phyloP scores from a whole-genome alignment of 1,140 invertebrate species.

The Doryteuthis pealeii region DNA sequence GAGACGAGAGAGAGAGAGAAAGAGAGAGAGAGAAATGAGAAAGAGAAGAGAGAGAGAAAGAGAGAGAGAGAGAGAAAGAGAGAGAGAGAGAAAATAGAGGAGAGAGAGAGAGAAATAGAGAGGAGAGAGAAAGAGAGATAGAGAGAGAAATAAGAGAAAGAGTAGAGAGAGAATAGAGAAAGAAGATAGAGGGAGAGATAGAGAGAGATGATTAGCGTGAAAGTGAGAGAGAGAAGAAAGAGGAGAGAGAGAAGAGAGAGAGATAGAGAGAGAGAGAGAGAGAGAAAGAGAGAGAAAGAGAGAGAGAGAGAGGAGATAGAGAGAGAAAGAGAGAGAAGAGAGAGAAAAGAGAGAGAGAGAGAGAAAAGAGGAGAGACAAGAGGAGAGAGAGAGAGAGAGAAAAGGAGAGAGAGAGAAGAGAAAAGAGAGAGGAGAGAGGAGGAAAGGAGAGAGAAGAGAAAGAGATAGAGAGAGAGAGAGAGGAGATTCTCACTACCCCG shows the following conservation, averaged over 20 bases:
- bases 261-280: conserved; percentile 1
- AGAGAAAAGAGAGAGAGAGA: conserved; percentile 12
- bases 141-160: not conserved
- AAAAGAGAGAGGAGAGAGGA: too few species aligned
- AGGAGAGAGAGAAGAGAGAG: not conserved
- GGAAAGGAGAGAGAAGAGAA: too few species aligned
- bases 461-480: too few species aligned
- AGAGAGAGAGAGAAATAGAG: not conserved
- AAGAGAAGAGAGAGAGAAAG: not conserved
- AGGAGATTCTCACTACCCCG: too few species aligned
- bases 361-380: conserved; percentile 3
- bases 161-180: not conserved
- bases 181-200: not conserved
- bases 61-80: not conserved
- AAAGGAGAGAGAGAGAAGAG: not conserved
- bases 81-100: not conserved
- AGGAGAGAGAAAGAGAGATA: not conserved
- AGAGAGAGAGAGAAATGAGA: too few species aligned
- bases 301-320: too few species aligned
- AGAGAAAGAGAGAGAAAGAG: not conserved
- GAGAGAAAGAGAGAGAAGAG: not conserved
- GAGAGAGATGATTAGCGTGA: not conserved
- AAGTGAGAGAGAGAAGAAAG: not conserved
- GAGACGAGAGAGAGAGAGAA: not conserved
- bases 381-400: not conserved